Conservation (phyloP, 2,113 vertebrate genomes). For the Pontoporia blainvillei region DNA sequence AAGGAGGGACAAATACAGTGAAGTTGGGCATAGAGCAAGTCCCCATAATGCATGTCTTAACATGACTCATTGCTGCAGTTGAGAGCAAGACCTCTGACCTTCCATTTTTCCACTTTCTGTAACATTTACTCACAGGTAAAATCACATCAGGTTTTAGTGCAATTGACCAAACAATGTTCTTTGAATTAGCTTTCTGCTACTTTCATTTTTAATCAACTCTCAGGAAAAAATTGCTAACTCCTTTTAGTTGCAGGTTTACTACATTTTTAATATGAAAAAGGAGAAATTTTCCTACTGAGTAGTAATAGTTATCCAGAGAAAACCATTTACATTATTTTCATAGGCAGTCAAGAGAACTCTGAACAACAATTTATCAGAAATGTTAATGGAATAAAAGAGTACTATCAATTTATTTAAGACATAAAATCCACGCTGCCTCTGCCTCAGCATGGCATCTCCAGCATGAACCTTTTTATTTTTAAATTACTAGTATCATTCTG, state of each 20-base stretch:
- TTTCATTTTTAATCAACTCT: conserved; percentile 12
- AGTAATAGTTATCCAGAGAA: not conserved
- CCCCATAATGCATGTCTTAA: not conserved
- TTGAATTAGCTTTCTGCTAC: not conserved
- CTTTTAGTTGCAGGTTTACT: not conserved
- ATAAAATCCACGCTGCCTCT: not conserved
- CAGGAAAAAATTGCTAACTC: not conserved
- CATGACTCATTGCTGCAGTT: not conserved
- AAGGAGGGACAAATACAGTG: not conserved
- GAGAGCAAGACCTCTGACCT: not conserved
- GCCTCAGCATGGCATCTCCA: not conserved
- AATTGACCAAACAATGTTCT: not conserved
- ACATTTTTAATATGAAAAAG: not conserved
- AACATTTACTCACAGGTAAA: not conserved
- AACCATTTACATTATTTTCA: not conserved
- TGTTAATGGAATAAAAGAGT: not conserved
- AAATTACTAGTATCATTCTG: not conserved
- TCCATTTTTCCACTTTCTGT: not conserved
- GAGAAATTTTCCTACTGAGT: not conserved
- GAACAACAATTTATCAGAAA: conserved; percentile 40
- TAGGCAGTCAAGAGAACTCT: not conserved
- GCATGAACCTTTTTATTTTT: not conserved
- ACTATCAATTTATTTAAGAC: not conserved
- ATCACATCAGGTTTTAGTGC: not conserved
- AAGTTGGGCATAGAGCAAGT: not conserved